Evolutionary conservation across 1,140 invertebrate genomes (phyloP), one percentile per base, ranked within the genome.

Genomic region (Lepeophtheirus salmonis): DNA sequence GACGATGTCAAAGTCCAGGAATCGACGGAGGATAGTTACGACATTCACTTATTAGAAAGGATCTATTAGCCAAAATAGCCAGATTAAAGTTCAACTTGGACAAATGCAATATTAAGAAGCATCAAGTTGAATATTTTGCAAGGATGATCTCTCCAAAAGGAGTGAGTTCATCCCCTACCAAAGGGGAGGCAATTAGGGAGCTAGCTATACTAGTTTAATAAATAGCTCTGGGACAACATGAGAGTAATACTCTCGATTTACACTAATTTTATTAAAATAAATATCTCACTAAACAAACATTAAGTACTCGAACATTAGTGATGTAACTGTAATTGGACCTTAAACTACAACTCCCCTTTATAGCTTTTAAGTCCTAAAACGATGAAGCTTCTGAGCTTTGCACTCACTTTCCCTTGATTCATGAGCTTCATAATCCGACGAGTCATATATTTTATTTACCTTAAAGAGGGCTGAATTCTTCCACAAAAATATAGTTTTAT

Each of bases 221-320:
- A 10, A 22, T 14, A 1, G 22, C 23, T 21, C 56, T 16, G 4
- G 22, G 23, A 14, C 50, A 22, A 52, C 30, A 24, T n/a, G 14
- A 21, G 12, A 58, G 56, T 18, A 26, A 55, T 13, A 68, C 71
- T 10, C 64, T 70, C 26, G 67, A 66, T n/a, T 65, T 66, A 58
- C 66, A 66, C 3, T 69, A 74, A 52, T 67, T 70, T 53, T 67
- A 69, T 57, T 62, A 63, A 41, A 58, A 22, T 58, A 58, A 21
- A 50, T 25, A 20, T 58, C n/a, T n/a, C n/a, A n/a, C n/a, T n/a
- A n/a, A n/a, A n/a, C n/a, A n/a, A n/a, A n/a, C n/a, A n/a, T n/a
- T n/a, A n/a, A n/a, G n/a, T n/a, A n/a, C n/a, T n/a, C n/a, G n/a
- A n/a, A n/a, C n/a, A n/a, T n/a, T n/a, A n/a, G n/a, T n/a, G n/a